phyloP scores from a whole-genome alignment of 64 coral and sea anemone species.

The Pachyseris speciosa region DNA sequence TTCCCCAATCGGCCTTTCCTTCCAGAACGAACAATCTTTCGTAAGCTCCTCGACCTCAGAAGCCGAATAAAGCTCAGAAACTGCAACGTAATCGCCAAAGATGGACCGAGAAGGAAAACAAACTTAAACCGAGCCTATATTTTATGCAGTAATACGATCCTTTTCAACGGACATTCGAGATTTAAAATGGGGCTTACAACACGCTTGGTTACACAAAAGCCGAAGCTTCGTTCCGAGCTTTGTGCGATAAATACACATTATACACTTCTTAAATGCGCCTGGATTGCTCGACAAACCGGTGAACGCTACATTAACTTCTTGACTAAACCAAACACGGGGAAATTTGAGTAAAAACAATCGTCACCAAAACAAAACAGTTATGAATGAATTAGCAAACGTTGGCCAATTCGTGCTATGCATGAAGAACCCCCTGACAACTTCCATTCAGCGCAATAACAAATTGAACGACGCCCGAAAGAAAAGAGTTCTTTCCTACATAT shows the following conservation, averaged over 20 bases:
- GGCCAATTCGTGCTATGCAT: slow-evolving; percentile 14
- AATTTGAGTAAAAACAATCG: slow-evolving; percentile 35
- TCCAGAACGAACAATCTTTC: slow-evolving; percentile 12
- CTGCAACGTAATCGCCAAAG: not conserved
- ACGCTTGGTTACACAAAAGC: slow-evolving; percentile 55
- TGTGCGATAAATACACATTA: not conserved
- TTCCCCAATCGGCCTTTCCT: not conserved
- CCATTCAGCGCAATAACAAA: too few relatives aligned
- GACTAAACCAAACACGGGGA: slow-evolving; percentile 1
- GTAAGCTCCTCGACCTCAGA: not conserved
- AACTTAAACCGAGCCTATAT: not conserved
- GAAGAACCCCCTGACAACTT: slow-evolving; percentile 1
- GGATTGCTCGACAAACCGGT: slow-evolving; percentile 4
- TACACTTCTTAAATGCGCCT: not conserved
- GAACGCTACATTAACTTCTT: not conserved
- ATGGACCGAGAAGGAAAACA: not conserved
- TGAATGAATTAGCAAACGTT: slow-evolving; percentile 42
- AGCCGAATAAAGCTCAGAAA: not conserved
- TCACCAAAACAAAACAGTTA: slow-evolving; percentile 46
- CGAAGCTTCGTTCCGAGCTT: not conserved
- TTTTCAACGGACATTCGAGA: slow-evolving; percentile 95
- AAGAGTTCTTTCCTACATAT: not conserved
- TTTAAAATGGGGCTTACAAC: slow-evolving; percentile 85
- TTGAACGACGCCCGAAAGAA: not conserved
- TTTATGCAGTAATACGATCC: slow-evolving; percentile 80